Conservation (phyloP, 1,140 invertebrate genomes). For the Eufriesea mexicana region DNA sequence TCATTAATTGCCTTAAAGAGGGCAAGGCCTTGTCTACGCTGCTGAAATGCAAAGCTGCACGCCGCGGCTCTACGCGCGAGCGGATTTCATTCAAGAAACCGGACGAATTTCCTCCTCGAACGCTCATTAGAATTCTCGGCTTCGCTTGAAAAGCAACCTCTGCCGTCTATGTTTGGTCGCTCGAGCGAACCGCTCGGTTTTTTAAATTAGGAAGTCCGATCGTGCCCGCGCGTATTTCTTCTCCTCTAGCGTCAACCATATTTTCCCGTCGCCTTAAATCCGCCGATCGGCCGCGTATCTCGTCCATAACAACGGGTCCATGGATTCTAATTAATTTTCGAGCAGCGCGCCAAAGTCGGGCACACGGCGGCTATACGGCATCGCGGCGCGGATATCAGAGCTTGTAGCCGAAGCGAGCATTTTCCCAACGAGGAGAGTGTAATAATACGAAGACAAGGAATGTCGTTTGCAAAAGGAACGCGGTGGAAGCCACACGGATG, state of each 20-base stretch:
- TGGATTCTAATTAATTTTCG: background rate
- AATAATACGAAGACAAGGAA: constrained; percentile 42
- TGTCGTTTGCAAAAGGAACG: constrained; percentile 25
- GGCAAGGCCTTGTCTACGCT: constrained; percentile 67
- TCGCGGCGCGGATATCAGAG: background rate
- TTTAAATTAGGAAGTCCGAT: too few relatives aligned
- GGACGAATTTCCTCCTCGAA: background rate
- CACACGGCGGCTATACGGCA: too few relatives aligned
- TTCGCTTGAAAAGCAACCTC: background rate
- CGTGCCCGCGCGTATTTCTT: too few relatives aligned
- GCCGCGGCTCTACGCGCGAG: background rate
- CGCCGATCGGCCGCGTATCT: too few relatives aligned
- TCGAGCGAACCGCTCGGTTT: background rate
- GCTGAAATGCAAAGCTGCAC: constrained; percentile 58
- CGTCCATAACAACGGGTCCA: background rate
- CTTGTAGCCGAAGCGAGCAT: background rate
- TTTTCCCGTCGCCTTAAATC: too few relatives aligned
- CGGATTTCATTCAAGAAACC: constrained; percentile 29
- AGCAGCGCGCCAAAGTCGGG: too few relatives aligned
- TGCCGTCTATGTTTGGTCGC: background rate
- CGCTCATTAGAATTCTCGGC: constrained; percentile 13
- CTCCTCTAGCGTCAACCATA: background rate
- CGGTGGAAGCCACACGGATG: background rate
- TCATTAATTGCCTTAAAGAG: constrained; percentile 72
- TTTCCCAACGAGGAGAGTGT: background rate